Evolutionary conservation across 1,140 invertebrate genomes (phyloP).

Genomic region (Berghia stephanieae): DNA sequence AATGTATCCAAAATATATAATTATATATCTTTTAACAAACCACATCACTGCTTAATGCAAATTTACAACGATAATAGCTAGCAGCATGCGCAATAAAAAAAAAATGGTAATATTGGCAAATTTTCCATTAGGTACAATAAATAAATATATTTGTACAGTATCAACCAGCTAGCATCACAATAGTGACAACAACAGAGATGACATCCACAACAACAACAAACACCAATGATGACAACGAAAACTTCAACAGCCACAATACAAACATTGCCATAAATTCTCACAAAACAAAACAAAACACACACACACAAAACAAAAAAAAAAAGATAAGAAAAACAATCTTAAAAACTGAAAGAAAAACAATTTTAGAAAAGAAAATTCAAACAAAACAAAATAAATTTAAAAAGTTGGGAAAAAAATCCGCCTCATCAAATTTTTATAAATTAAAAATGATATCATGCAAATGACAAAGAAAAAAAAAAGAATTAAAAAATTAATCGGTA

Average conservation of each 20-base stretch:
- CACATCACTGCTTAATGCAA: too few relatives aligned
- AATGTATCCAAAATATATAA: too few relatives aligned
- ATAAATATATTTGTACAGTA: too few relatives aligned
- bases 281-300: not conserved
- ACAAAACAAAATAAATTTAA: conserved; percentile 12
- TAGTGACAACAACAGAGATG: too few relatives aligned
- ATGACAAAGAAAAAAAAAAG: too few relatives aligned
- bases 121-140: too few relatives aligned
- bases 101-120: too few relatives aligned
- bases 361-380: conserved; percentile 13
- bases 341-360: conserved; percentile 18
- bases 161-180: too few relatives aligned
- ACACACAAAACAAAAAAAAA: not conserved
- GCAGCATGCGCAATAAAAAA: too few relatives aligned
- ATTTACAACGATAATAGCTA: too few relatives aligned
- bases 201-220: conserved; percentile 9
- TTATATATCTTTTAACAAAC: too few relatives aligned
- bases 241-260: not conserved
- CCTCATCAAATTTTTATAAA: not conserved
- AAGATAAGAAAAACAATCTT: not conserved
- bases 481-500: too few relatives aligned
- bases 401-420: not conserved
- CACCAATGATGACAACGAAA: not conserved
- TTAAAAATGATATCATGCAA: not conserved
- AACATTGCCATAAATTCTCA: not conserved